phyloP scores from a whole-genome alignment of 2,888 invertebrate genomes.

The Tetragonula carbonaria region DNA sequence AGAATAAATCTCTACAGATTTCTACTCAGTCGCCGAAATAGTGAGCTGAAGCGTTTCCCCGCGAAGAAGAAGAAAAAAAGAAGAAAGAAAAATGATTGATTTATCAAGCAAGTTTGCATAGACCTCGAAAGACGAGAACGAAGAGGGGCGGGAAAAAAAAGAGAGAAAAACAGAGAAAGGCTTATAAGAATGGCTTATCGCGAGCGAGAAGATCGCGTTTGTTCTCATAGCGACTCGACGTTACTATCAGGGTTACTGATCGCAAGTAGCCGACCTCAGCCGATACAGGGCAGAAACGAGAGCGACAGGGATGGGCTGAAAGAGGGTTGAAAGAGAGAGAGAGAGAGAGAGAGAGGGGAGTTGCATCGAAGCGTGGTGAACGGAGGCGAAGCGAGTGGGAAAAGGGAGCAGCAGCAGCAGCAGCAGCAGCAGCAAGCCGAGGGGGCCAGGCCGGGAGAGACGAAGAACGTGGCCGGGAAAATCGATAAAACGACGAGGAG shows the following conservation, averaged over 20 bases:
- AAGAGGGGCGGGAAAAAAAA: neutral
- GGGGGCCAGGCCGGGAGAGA: conserved; percentile 18
- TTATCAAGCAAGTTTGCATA: neutral
- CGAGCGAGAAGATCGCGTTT: conserved; percentile 9
- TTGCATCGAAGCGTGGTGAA: conserved; percentile 27
- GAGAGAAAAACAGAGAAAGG: too few species aligned
- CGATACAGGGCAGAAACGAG: conserved; percentile 25
- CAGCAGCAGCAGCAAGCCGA: neutral
- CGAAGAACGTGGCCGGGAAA: conserved; percentile 50
- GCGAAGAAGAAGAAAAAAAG: too few species aligned
- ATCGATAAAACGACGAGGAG: conserved; percentile 66
- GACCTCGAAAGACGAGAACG: neutral
- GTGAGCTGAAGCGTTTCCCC: too few species aligned
- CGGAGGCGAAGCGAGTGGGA: conserved; percentile 20
- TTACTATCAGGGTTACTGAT: conserved; percentile 57
- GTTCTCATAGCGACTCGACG: conserved; percentile 40
- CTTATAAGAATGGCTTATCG: neutral
- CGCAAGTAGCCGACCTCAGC: conserved; percentile 53
- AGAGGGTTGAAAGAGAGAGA: neutral
- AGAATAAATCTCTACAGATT: too few species aligned
- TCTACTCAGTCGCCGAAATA: too few species aligned
- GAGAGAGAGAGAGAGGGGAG: conserved; percentile 10
- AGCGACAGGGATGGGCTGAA: neutral
- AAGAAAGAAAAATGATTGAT: neutral
- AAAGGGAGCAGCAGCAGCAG: conserved; percentile 5